phyloP scores from a whole-genome alignment of 2,113 vertebrate species.

The Chitala chitala region DNA sequence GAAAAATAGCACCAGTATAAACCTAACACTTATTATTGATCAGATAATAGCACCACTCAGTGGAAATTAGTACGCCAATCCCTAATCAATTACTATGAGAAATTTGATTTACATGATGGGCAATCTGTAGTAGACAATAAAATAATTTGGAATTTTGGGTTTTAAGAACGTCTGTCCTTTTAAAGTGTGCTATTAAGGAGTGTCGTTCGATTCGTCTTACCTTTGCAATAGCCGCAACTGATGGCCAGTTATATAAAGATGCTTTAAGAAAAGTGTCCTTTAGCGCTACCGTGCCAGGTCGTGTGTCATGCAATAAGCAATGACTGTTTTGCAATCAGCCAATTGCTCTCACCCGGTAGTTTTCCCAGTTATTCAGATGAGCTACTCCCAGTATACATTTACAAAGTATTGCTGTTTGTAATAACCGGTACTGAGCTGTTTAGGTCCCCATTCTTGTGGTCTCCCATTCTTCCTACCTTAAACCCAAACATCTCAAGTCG shows the following conservation, averaged over 20 bases:
- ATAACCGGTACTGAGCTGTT: too few species aligned
- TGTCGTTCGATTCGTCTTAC: neutral
- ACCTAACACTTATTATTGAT: constrained; percentile 18
- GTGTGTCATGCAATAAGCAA: too few species aligned
- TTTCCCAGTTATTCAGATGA: too few species aligned
- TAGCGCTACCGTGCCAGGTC: neutral
- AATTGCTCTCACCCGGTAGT: too few species aligned
- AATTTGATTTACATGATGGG: neutral
- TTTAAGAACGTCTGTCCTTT: neutral
- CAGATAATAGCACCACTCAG: constrained; percentile 16
- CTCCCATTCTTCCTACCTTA: too few species aligned
- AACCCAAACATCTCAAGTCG: too few species aligned
- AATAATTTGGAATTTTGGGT: neutral
- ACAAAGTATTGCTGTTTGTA: too few species aligned
- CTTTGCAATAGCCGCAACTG: neutral
- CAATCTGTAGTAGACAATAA: neutral
- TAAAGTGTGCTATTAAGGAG: neutral
- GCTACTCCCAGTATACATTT: too few species aligned
- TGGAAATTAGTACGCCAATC: constrained; percentile 9
- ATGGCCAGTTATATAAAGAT: constrained; percentile 5
- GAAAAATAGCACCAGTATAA: constrained; percentile 2
- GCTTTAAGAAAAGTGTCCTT: neutral
- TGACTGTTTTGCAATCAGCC: too few species aligned
- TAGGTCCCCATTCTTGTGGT: too few species aligned
- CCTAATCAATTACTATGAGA: constrained; percentile 11